Evolutionary conservation across 2,113 vertebrate species (phyloP).

Genomic region (Lagopus leucura): DNA sequence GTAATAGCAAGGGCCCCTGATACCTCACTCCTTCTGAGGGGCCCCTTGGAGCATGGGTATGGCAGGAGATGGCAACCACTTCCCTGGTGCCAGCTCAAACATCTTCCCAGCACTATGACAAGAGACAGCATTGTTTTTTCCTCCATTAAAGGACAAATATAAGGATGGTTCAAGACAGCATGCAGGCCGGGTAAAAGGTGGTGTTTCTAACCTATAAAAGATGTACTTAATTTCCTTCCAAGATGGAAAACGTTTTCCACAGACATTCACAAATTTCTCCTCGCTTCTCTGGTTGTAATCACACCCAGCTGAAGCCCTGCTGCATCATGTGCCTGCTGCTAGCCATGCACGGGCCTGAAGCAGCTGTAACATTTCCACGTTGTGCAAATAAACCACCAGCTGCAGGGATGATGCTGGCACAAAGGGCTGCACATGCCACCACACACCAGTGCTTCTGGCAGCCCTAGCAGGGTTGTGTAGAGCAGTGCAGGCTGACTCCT

Average conservation of each 20-base stretch:
- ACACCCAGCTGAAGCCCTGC: background rate
- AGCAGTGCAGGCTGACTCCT: too few relatives aligned
- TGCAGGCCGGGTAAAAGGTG: accelerated
- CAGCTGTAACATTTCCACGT: background rate
- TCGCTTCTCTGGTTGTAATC: background rate
- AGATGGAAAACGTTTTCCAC: background rate
- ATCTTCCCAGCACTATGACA: background rate
- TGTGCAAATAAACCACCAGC: background rate
- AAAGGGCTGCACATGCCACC: background rate
- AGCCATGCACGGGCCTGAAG: background rate
- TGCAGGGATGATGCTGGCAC: background rate
- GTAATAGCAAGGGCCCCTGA: background rate
- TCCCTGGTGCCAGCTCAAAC: background rate
- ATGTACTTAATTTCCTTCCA: background rate
- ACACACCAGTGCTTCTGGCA: background rate
- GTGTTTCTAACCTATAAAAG: background rate
- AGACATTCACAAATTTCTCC: background rate
- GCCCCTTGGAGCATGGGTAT: background rate
- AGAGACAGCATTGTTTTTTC: background rate
- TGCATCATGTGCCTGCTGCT: background rate
- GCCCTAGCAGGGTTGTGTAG: too few relatives aligned
- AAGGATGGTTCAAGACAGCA: background rate
- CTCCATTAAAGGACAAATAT: background rate
- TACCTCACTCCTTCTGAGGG: accelerated
- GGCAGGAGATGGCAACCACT: background rate